phyloP scores from a whole-genome alignment of 37 sponge, comb jelly and placozoan genomes.

The Hexactinellida sp. region DNA sequence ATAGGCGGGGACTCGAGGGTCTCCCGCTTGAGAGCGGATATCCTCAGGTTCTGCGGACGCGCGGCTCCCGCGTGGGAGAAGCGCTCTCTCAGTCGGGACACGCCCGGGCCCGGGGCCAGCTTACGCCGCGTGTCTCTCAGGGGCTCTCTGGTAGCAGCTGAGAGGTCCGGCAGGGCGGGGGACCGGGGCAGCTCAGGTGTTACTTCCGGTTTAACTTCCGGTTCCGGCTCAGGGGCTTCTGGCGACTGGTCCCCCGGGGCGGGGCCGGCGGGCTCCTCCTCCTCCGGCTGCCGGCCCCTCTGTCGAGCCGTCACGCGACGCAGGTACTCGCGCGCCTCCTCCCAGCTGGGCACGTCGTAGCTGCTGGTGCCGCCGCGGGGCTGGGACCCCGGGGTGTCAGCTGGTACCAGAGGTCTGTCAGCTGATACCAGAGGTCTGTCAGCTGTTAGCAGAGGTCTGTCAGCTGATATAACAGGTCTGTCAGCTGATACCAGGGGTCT shows the following conservation, averaged over 20 bases:
- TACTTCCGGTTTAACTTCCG: neutral
- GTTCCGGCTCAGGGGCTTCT: neutral
- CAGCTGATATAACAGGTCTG: neutral
- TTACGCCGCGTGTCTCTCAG: neutral
- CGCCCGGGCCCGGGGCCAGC: neutral
- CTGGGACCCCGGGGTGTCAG: neutral
- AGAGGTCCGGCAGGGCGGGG: neutral
- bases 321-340: slow-evolving; percentile 3
- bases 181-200: neutral
- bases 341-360: slow-evolving; percentile 11
- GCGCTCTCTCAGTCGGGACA: neutral
- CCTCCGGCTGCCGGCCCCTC: neutral
- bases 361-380: neutral
- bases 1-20: neutral
- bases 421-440: neutral
- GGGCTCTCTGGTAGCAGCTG: neutral
- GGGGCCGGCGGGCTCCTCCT: neutral
- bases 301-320: neutral
- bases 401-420: neutral
- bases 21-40: neutral
- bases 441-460: neutral
- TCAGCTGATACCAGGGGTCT: no score
- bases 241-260: neutral
- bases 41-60: neutral
- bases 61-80: neutral